These are phyloP conservation scores for Apotomis betuletana DNA, from an alignment of 2,888 invertebrate genomes.

Conservation along the genomic window DNA sequence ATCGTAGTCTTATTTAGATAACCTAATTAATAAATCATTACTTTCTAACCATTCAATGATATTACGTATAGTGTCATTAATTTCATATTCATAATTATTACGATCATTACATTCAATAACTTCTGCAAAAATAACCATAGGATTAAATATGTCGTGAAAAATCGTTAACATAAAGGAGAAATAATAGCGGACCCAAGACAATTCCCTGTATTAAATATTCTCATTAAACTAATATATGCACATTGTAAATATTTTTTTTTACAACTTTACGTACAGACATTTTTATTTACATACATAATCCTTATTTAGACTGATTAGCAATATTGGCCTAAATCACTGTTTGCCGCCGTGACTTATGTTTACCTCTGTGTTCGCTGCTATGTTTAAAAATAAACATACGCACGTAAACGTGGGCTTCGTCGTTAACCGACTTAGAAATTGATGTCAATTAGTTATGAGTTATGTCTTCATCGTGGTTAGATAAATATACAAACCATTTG, in stretches of 20 bases:
- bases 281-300: background rate
- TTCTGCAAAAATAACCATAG: too few relatives aligned
- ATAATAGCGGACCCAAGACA: too few relatives aligned
- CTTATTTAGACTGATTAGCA: background rate
- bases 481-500: constrained; percentile 2
- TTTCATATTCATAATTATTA: too few relatives aligned
- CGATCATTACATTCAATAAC: too few relatives aligned
- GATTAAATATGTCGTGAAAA: too few relatives aligned
- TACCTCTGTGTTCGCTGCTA: background rate
- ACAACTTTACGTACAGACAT: background rate
- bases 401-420: constrained; percentile 10
- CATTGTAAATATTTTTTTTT: background rate
- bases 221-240: background rate
- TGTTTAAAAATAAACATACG: constrained; percentile 27
- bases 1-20: too few relatives aligned
- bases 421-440: constrained; percentile 32
- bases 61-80: too few relatives aligned
- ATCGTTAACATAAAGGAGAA: too few relatives aligned
- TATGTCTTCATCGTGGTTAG: constrained; percentile 34
- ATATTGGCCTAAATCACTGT: constrained; percentile 21
- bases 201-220: too few relatives aligned
- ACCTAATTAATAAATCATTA: too few relatives aligned
- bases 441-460: constrained; percentile 35
- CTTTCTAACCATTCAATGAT: too few relatives aligned
- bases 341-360: constrained; percentile 12